Evolutionary conservation across 2,113 vertebrate genomes (phyloP), one percentile per base, ranked within the genome.

Genomic region (Gadus macrocephalus): DNA sequence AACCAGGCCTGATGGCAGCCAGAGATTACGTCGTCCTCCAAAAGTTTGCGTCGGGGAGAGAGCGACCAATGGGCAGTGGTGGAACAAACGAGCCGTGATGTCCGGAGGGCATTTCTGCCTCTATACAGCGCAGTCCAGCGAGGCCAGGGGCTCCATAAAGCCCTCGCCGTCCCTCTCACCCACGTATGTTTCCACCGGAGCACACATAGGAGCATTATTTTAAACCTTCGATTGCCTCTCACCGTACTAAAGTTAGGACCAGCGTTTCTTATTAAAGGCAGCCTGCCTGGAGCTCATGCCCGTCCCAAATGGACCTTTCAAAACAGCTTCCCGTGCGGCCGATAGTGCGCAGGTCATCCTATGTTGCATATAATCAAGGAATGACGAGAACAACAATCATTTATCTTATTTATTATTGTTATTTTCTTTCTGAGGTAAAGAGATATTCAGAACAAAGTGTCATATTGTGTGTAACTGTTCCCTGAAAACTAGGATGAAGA

Each of bases 401-500:
- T 22, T 63, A 17, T 38, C 42, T 60, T 68, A 62, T 55, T 31
- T 25, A 27, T 38, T 35, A 35, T 35, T 35, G 31, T 35, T 35
- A 4, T 35, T 35, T 35, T 35, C 6, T 5, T 35, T 35, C 31
- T 35, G 4, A 49, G 19, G 56, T 56, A 66, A 67, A 77, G 62
- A 74, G 53, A 58, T 64, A 22, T 49, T 69, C 27, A 69, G 53
- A 49, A 89, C 85, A 88, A 88, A 85, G 83, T 22, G 64, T 22
- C 35, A 67, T 70, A 78, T 89, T 86, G 83, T 87, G 75, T 75
- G 61, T 64, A 67, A 62, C 49, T 64, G 67, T 72, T 73, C 20
- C 59, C 63, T 56, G 58, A 78, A 74, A 86, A 89, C 81, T 76
- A 85, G 76, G 80, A 74, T 75, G 76, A 81, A 83, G 81, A 70